Conservation (phyloP, 1,140 invertebrate genomes). For the Ceratosolen solmsi region DNA sequence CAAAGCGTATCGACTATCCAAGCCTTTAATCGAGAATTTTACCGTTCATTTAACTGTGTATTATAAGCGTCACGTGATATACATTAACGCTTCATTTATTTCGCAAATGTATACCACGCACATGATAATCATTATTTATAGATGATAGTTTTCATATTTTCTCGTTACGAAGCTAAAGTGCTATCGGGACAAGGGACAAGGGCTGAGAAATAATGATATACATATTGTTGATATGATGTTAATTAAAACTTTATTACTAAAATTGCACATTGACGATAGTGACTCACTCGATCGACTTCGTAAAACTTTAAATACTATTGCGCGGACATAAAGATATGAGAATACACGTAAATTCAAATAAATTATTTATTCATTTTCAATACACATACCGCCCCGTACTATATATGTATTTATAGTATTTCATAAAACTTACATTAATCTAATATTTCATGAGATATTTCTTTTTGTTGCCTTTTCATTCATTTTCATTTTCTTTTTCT, state of each 20-base stretch:
- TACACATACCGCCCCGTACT: too few species aligned
- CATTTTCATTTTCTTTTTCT: too few species aligned
- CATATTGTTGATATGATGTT: background rate
- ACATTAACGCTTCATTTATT: constrained; percentile 16
- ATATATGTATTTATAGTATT: too few species aligned
- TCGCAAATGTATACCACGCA: background rate
- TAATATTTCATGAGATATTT: too few species aligned
- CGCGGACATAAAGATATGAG: too few species aligned
- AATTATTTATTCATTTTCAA: too few species aligned
- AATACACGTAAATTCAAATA: too few species aligned
- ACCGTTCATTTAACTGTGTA: constrained; percentile 16
- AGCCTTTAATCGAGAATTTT: constrained; percentile 26
- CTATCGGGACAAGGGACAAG: background rate
- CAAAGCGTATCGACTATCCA: background rate
- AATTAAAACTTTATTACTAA: background rate
- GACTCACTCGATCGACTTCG: too few species aligned
- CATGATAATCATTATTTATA: background rate
- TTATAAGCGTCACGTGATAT: constrained; percentile 12
- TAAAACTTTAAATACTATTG: too few species aligned
- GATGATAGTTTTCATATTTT: background rate
- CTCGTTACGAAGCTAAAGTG: background rate
- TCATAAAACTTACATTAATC: too few species aligned
- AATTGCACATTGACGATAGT: background rate
- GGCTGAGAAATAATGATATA: background rate
- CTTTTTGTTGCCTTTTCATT: too few species aligned